Base-by-base conservation (phyloP, 1,140 invertebrate species). In the Meloidogyne exigua region DNA sequence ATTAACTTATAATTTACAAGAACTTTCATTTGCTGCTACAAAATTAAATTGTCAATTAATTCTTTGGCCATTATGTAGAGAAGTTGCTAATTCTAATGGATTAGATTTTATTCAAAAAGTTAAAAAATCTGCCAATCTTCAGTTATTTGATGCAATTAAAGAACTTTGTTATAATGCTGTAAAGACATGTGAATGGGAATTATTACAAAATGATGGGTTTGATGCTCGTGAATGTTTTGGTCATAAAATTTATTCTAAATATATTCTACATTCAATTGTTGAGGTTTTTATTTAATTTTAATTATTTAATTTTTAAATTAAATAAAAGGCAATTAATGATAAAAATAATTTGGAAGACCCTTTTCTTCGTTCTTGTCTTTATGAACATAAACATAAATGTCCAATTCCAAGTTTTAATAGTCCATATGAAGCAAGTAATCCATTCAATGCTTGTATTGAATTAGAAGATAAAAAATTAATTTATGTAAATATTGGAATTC, bases 61-160 rank as follows among this genome's bases (percentile, higher is more conserved):
- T 57, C 49, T 57, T 57, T 57, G 49, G 49, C 18, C 4, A 57
- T 57, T 57, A n/a, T 57, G 49, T 57, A 3, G 15, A n/a, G 18
- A n/a, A n/a, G 32, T 70, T 42, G 28, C n/a, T 70, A 70, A 70
- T 39, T 70, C 2, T 70, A 12, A 26, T 15, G 44, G 13, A 36
- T 44, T 70, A 26, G 32, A 44, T 36, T 70, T 39, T 26, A 44
- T 26, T 44, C 9, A 70, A 70, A 44, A 70, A 70, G 68, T 39
- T n/a, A 70, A 57, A n/a, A 70, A 36, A 70, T 39, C 32, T 57
- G 68, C n/a, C 11, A 44, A 70, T 42, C 32, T 57, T n/a, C 7
- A 9, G 5, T 57, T 57, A n/a, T n/a, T 2, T n/a, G 18, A 57
- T 57, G 49, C 18, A 57, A 57, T 57, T 57, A 57, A 57, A 57